Evolutionary conservation across 2,797 vertebrate genomes (phyloP).

Genomic region (Avahi laniger): DNA sequence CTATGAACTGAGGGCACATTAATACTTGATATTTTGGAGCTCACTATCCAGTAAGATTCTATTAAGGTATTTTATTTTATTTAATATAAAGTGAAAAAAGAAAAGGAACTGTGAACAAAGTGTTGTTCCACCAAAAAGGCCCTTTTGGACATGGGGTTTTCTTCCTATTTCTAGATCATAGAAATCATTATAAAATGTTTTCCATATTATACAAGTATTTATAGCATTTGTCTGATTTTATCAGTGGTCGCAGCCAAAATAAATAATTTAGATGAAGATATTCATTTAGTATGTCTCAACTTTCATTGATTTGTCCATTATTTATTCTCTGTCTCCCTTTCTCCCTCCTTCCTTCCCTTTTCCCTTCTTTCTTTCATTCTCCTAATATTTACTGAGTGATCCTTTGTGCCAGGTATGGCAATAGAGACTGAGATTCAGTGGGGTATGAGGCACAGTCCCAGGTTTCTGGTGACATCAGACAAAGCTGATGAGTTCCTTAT

Average conservation of each 20-base stretch:
- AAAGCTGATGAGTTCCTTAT: not conserved
- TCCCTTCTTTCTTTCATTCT: not conserved
- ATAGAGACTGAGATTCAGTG: not conserved
- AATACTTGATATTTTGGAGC: not conserved
- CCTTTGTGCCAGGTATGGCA: not conserved
- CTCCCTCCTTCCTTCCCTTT: not conserved
- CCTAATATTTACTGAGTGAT: not conserved
- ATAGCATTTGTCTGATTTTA: not conserved
- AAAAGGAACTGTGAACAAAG: not conserved
- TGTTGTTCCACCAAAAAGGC: not conserved
- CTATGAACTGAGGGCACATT: not conserved
- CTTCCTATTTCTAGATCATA: not conserved
- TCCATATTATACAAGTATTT: not conserved
- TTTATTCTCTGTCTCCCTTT: not conserved
- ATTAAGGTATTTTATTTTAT: conserved; percentile 1
- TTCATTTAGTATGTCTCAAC: not conserved
- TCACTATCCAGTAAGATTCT: not conserved
- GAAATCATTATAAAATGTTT: not conserved
- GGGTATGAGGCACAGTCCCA: accelerated
- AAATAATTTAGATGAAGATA: not conserved
- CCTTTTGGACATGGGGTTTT: not conserved
- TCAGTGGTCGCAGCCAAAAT: not conserved
- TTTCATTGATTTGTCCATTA: not conserved
- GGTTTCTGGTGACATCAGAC: not conserved
- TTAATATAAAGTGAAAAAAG: not conserved